Evolutionary conservation across 2,797 vertebrate species (phyloP).

Genomic region (Pempheris klunzingeri): DNA sequence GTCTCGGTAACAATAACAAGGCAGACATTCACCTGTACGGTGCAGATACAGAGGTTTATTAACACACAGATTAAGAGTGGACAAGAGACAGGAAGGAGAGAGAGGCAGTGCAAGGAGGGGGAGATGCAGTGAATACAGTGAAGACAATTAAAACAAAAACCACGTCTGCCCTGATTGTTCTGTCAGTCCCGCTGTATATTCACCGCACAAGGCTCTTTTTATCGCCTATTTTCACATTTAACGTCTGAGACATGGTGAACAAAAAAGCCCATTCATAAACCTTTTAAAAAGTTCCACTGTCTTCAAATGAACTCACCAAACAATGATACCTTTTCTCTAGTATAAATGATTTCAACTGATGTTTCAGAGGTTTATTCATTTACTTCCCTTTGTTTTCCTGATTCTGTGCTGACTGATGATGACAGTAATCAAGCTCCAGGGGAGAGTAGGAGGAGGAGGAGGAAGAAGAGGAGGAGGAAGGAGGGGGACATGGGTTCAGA

Average conservation of each 20-base stretch:
- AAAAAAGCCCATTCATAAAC: constrained; percentile 13
- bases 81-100: constrained; percentile 19
- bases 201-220: constrained; percentile 7
- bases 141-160: constrained; percentile 49
- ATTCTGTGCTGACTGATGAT: constrained; percentile 44
- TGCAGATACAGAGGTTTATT: constrained; percentile 84
- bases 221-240: constrained; percentile 17
- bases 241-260: constrained; percentile 23
- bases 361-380: neutral
- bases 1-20: constrained; percentile 60
- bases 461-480: neutral
- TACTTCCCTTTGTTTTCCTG: constrained; percentile 28
- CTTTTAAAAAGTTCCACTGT: constrained; percentile 12
- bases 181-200: constrained; percentile 25
- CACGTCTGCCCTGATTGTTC: constrained; percentile 46
- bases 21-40: constrained; percentile 64
- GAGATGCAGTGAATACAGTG: constrained; percentile 53
- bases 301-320: constrained; percentile 27
- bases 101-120: constrained; percentile 2
- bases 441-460: constrained; percentile 6
- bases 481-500: neutral
- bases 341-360: constrained; percentile 6
- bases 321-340: constrained; percentile 1
- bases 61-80: constrained; percentile 67
- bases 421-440: constrained; percentile 38